Evolutionary conservation across 30 jellyfish, hydroid and myxozoan genomes (phyloP).

Genomic region (Aurelia sp.): DNA sequence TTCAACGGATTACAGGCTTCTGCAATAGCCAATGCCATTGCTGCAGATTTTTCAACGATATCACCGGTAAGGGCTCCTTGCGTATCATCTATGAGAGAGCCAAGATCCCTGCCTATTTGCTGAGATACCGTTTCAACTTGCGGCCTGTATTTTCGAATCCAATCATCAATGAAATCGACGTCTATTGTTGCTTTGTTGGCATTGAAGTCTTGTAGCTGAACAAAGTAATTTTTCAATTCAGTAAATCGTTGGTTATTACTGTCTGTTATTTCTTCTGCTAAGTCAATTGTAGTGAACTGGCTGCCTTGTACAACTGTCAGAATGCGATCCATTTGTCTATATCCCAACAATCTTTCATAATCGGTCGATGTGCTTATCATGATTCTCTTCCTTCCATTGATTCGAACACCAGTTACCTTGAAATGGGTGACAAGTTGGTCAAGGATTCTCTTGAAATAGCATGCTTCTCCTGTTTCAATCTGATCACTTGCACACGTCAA

Average conservation of each 20-base stretch:
- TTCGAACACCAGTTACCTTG: constrained; percentile 19
- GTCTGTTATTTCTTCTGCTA: constrained; percentile 29
- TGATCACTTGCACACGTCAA: constrained; percentile 11
- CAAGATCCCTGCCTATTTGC: too few relatives aligned
- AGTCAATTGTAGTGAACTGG: constrained; percentile 9
- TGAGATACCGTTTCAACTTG: too few relatives aligned
- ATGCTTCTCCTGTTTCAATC: constrained; percentile 12
- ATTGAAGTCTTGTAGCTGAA: constrained; percentile 31
- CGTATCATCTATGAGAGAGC: too few relatives aligned
- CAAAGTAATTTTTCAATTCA: constrained; percentile 46
- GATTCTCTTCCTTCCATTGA: constrained; percentile 19
- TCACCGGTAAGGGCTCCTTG: too few relatives aligned
- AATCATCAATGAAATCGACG: not conserved
- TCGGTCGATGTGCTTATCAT: constrained; percentile 17
- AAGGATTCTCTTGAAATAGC: constrained; percentile 30
- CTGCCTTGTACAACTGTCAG: constrained; percentile 25
- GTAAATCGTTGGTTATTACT: constrained; percentile 40
- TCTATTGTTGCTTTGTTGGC: constrained; percentile 46
- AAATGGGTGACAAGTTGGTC: constrained; percentile 29
- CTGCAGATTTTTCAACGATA: not conserved
- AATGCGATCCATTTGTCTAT: constrained; percentile 43
- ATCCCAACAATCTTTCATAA: constrained; percentile 14
- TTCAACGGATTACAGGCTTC: constrained; percentile 61
- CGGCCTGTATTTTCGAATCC: too few relatives aligned
- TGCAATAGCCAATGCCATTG: constrained; percentile 30